phyloP scores from a whole-genome alignment of 2,113 vertebrate species.

The Onychostoma macrolepis region DNA sequence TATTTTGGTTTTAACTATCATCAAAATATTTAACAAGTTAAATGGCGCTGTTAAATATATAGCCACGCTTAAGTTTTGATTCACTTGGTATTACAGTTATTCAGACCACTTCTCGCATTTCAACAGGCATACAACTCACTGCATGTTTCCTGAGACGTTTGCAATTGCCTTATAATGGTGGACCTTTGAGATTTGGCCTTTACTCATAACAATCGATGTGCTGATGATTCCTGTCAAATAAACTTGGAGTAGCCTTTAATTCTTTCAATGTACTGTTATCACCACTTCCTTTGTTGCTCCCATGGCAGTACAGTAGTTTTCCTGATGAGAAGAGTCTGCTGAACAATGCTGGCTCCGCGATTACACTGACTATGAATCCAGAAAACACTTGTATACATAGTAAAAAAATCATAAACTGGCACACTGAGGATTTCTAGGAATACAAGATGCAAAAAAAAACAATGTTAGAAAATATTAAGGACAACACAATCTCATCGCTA shows the following conservation, averaged over 20 bases:
- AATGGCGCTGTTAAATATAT: neutral
- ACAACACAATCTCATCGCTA: neutral
- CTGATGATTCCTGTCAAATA: conserved; percentile 74
- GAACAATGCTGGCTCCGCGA: neutral
- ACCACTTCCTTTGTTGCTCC: conserved; percentile 56
- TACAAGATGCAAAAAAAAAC: neutral
- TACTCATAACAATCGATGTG: conserved; percentile 67
- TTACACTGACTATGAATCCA: neutral
- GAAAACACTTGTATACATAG: neutral
- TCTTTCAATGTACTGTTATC: conserved; percentile 61
- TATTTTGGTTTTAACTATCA: neutral
- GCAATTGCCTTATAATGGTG: conserved; percentile 64
- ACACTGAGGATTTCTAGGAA: neutral
- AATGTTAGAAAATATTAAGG: neutral
- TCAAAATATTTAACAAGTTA: neutral
- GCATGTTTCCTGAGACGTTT: conserved; percentile 71
- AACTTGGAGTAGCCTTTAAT: conserved; percentile 67
- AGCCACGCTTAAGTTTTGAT: neutral
- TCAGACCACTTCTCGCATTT: conserved; percentile 53
- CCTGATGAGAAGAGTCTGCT: conserved; percentile 37
- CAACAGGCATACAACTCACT: conserved; percentile 44
- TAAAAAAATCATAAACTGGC: neutral
- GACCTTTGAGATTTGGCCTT: conserved; percentile 69
- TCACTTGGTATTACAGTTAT: conserved; percentile 73
- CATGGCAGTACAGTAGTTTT: conserved; percentile 43